Evolutionary conservation across 1,140 invertebrate genomes (phyloP).

Genomic region (Eubasilissa regina): DNA sequence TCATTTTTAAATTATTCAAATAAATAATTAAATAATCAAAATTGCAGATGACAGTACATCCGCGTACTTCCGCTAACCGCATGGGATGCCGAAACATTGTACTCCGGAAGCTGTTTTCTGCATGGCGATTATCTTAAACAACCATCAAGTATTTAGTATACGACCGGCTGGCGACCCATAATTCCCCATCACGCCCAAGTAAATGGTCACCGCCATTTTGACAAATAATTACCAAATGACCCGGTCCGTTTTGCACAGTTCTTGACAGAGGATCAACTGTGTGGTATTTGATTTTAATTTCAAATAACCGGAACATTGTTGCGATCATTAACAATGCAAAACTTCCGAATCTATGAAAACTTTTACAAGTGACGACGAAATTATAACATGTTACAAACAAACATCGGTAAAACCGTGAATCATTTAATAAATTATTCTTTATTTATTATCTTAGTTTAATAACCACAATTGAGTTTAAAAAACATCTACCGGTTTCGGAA

Average conservation of each 20-base stretch:
- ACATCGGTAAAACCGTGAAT: no score
- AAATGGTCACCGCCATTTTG: constrained; percentile 43
- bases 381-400: no score
- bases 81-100: background rate
- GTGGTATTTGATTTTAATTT: background rate
- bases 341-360: background rate
- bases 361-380: no score
- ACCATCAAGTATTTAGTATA: constrained; percentile 53
- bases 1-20: no score
- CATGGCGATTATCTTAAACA: constrained; percentile 53
- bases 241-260: background rate
- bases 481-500: no score
- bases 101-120: constrained; percentile 46
- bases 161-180: constrained; percentile 27
- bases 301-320: constrained; percentile 6
- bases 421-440: background rate
- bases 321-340: background rate
- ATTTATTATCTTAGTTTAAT: background rate
- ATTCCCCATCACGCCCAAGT: constrained; percentile 38
- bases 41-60: no score
- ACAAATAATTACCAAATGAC: constrained; percentile 49
- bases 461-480: no score
- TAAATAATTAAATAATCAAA: no score
- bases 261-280: background rate
- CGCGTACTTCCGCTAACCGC: background rate